A percentile compares a stretch with the other conserved stretches of the same genome.
Conservation (phyloP, 1,140 invertebrate genomes). For the Rhysida immarginata region DNA sequence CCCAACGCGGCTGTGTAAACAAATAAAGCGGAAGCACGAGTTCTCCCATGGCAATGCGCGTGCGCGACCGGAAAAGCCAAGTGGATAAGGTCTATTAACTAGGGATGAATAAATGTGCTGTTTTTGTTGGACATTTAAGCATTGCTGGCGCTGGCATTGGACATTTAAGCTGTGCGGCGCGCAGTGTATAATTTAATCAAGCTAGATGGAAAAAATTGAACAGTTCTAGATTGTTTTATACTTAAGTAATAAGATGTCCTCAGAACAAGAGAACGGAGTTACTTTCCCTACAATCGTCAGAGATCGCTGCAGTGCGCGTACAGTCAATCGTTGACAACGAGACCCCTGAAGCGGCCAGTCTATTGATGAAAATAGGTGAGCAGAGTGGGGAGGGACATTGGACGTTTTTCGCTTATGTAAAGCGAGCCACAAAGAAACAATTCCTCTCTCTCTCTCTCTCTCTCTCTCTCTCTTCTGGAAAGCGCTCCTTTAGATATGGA, state of each 20-base stretch:
- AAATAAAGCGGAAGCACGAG: too few species aligned
- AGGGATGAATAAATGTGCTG: too few species aligned
- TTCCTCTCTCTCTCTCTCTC: neutral
- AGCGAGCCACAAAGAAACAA: neutral
- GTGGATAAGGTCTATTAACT: too few species aligned
- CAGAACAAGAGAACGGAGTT: neutral
- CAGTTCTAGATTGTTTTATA: neutral
- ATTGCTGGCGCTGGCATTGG: too few species aligned
- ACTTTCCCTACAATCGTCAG: neutral
- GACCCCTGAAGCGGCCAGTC: neutral
- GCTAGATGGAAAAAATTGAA: neutral
- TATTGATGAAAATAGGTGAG: neutral
- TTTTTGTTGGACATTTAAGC: too few species aligned
- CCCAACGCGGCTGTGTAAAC: too few species aligned
- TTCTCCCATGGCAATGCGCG: too few species aligned
- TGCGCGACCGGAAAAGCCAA: too few species aligned
- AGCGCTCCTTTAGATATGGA: neutral
- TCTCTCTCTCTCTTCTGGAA: neutral
- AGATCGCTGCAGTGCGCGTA: neutral
- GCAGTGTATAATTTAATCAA: neutral
- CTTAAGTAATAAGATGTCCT: neutral
- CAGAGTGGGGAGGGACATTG: too few species aligned
- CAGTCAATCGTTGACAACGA: neutral
- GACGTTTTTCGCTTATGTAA: neutral
- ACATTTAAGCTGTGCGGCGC: too few species aligned